These are phyloP conservation scores for Agonopterix subpropinquella DNA, from an alignment of 2,888 invertebrate species.

Conservation along the genomic window DNA sequence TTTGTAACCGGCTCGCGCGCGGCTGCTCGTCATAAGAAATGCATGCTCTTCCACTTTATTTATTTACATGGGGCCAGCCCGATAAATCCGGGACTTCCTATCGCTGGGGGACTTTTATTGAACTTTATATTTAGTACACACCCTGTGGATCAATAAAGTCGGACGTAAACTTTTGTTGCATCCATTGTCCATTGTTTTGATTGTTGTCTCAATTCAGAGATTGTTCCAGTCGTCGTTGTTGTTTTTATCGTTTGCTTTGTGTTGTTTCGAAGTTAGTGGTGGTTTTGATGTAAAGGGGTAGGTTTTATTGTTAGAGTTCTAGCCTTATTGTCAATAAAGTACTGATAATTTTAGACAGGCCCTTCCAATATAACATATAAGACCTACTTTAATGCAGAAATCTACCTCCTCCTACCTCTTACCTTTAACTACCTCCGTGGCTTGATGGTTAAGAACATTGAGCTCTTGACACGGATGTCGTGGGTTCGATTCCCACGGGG, in stretches of 20 bases:
- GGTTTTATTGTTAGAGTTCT: neutral
- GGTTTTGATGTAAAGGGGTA: no score
- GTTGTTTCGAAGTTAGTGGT: no score
- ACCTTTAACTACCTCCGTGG: no score
- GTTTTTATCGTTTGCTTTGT: slow-evolving; percentile 1
- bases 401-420: no score
- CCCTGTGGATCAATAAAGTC: slow-evolving; percentile 59
- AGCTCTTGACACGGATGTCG: no score
- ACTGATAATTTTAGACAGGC: no score
- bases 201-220: slow-evolving; percentile 12
- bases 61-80: slow-evolving; percentile 72
- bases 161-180: slow-evolving; percentile 46
- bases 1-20: slow-evolving; percentile 47
- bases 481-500: no score
- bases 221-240: neutral
- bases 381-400: no score
- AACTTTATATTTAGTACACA: slow-evolving; percentile 69
- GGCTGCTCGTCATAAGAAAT: slow-evolving; percentile 61
- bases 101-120: slow-evolving; percentile 69
- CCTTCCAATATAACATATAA: no score
- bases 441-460: no score
- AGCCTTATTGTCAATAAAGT: no score
- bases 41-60: slow-evolving; percentile 67
- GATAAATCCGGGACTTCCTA: slow-evolving; percentile 69
- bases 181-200: slow-evolving; percentile 16